Conservation (phyloP, 2,888 invertebrate species). For the Xestia ashworthii region DNA sequence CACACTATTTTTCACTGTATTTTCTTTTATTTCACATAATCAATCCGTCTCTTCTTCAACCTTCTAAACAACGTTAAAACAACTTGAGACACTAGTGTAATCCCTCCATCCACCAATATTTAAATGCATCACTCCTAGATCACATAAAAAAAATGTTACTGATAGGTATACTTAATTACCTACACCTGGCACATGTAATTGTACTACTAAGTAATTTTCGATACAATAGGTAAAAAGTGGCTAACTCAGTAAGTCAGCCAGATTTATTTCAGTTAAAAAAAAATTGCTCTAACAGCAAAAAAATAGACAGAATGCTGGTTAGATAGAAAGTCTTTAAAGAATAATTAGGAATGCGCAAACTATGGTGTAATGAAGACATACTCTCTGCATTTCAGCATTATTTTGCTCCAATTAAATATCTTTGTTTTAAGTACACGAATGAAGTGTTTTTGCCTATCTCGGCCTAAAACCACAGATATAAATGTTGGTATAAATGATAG, state of each 20-base stretch:
- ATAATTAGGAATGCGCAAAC: conserved; percentile 22
- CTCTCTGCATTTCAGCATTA: conserved; percentile 19
- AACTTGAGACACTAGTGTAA: too few relatives aligned
- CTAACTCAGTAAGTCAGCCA: neutral
- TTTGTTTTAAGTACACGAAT: conserved; percentile 1
- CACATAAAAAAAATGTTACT: neutral
- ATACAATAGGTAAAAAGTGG: neutral
- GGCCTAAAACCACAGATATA: conserved; percentile 14
- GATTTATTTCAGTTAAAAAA: conserved; percentile 3
- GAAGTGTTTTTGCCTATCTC: conserved; percentile 14
- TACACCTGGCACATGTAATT: neutral
- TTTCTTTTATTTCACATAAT: neutral
- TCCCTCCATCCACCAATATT: neutral
- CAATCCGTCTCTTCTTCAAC: neutral
- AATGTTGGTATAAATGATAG: neutral
- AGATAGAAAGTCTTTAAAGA: conserved; percentile 1
- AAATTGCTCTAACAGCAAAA: neutral
- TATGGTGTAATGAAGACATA: neutral
- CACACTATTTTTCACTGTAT: neutral
- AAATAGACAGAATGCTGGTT: neutral
- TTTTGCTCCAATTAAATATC: conserved; percentile 5
- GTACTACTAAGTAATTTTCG: neutral
- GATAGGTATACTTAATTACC: neutral
- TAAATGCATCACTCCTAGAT: neutral
- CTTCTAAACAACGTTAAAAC: neutral